Conservation (phyloP, 2,113 vertebrate genomes). For the Sceloporus undulatus region DNA sequence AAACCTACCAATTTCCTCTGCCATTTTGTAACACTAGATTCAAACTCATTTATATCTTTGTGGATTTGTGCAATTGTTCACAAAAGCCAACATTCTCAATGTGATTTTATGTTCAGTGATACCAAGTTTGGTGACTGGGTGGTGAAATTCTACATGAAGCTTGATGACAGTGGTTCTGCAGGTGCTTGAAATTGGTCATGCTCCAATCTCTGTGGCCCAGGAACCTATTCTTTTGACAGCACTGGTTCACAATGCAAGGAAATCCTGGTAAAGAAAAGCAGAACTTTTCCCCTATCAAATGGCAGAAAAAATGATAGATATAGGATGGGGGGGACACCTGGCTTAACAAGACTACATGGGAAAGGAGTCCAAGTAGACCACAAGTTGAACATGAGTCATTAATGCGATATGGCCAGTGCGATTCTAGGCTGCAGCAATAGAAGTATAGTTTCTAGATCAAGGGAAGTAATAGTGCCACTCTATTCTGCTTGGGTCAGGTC, state of each 20-base stretch:
- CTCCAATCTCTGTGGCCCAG: background rate
- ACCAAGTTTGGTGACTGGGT: background rate
- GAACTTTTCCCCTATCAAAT: background rate
- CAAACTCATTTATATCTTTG: background rate
- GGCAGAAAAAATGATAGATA: too few relatives aligned
- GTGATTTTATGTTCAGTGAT: background rate
- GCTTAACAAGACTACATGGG: too few relatives aligned
- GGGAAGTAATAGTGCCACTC: too few relatives aligned
- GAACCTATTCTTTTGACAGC: background rate
- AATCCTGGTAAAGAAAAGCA: background rate
- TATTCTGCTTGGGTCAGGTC: too few relatives aligned
- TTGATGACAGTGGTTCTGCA: background rate
- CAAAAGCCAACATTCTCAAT: background rate
- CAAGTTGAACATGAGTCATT: too few relatives aligned
- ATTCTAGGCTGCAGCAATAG: too few relatives aligned
- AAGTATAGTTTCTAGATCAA: too few relatives aligned
- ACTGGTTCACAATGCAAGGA: background rate
- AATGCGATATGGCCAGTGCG: too few relatives aligned
- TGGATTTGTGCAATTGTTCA: background rate
- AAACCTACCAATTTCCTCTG: background rate
- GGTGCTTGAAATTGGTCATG: rapidly evolving
- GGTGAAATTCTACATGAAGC: background rate
- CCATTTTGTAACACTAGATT: background rate
- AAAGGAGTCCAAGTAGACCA: too few relatives aligned
- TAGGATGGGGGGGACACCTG: too few relatives aligned